phyloP scores from a whole-genome alignment of 2,113 vertebrate species.

The Antechinus stuartii region DNA sequence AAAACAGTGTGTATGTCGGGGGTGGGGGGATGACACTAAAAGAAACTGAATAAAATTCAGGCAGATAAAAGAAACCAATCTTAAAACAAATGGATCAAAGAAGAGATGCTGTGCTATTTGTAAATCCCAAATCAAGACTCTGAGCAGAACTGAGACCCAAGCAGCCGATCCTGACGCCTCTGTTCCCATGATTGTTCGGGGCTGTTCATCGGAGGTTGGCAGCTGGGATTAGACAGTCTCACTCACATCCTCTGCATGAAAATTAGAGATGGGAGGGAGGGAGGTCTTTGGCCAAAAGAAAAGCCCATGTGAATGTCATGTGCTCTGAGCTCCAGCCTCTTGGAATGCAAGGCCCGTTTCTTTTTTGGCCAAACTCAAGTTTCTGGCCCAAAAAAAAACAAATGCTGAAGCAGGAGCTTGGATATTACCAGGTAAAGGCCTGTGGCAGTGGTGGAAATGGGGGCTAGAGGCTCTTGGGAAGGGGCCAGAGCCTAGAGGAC shows the following conservation, averaged over 20 bases:
- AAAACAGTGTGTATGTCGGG: background rate
- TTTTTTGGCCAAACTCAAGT: constrained; percentile 66
- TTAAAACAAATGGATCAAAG: constrained; percentile 5
- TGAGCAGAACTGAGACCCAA: background rate
- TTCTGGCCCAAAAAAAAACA: constrained; percentile 58
- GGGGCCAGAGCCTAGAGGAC: background rate
- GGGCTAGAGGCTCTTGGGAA: background rate
- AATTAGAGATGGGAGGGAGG: constrained; percentile 6
- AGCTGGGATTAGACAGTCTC: background rate
- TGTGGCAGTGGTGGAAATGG: constrained; percentile 21
- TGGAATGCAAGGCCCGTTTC: constrained; percentile 71
- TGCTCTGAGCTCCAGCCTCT: constrained; percentile 48
- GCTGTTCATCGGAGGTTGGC: background rate
- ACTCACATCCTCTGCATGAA: constrained; percentile 20
- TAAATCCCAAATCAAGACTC: background rate
- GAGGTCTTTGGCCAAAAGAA: constrained; percentile 29
- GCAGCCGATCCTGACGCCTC: background rate
- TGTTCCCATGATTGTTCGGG: background rate
- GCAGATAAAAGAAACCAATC: background rate
- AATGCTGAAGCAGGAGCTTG: background rate
- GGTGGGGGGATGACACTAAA: background rate
- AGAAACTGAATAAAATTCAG: background rate
- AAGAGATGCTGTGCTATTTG: background rate
- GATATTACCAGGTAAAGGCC: constrained; percentile 19
- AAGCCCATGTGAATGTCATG: constrained; percentile 64